Evolutionary conservation across 2,888 invertebrate species (phyloP).

Genomic region (Lacanobia oleracea): DNA sequence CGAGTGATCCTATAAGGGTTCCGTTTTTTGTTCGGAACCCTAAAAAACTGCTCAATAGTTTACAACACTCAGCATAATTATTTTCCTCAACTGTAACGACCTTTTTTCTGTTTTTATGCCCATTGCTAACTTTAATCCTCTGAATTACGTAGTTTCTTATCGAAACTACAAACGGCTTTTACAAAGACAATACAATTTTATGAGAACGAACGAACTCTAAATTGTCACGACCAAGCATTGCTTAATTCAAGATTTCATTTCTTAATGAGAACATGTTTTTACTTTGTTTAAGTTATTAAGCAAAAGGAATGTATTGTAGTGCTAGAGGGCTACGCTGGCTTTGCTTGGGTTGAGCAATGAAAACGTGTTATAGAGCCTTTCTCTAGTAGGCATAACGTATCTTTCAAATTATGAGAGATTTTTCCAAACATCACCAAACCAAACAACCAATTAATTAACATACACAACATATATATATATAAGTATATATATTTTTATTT

Average conservation of each 20-base stretch:
- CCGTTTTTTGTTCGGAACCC: too few species aligned
- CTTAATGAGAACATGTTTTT: conserved; percentile 5
- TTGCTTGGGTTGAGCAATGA: too few species aligned
- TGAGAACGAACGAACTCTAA: background rate
- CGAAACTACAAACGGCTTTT: conserved; percentile 3
- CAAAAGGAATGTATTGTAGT: background rate
- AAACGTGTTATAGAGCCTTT: too few species aligned
- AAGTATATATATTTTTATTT: too few species aligned
- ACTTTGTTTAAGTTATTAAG: conserved; percentile 14
- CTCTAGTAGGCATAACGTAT: too few species aligned
- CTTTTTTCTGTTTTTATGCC: background rate
- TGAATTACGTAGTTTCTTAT: conserved; percentile 9
- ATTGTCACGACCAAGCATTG: background rate
- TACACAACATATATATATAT: too few species aligned
- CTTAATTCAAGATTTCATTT: conserved; percentile 13
- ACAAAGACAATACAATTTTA: background rate
- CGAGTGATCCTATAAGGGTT: too few species aligned
- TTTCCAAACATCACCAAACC: too few species aligned
- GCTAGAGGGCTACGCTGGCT: too few species aligned
- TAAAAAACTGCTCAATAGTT: background rate
- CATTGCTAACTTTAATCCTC: background rate
- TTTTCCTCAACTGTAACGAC: background rate
- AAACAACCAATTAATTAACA: too few species aligned
- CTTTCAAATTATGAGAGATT: too few species aligned
- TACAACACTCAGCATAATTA: background rate